Evolutionary conservation across 1,140 invertebrate species (phyloP), one percentile per base, ranked within the genome.

Genomic region (Limonius californicus): DNA sequence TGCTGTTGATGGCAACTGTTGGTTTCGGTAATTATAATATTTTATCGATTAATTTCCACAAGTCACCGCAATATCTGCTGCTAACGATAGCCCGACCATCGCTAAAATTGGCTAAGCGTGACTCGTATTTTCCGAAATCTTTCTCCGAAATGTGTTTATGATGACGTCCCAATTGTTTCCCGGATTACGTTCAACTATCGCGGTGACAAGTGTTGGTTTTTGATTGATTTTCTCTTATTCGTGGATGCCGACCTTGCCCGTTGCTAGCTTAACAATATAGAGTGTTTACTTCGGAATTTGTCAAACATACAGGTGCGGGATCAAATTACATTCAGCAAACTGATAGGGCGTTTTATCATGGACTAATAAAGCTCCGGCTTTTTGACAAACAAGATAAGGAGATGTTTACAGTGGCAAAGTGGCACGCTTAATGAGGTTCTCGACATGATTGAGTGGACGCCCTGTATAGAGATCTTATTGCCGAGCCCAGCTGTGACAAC

Each of bases 1-100:
- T 54, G 60, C 54, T 43, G 30, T 27, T 61, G 68, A 61, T 65
- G 61, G 61, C 72, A 72, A 72, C 68, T 74, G 71, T 71, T 74
- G 53, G 53, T 32, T 32, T 63, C 70, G 66, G 70, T 63, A 75
- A 72, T 75, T 75, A 74, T 68, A 75, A 75, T 75, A 75, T 74
- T 74, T 75, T 70, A 67, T 70, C 74, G 74, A 75, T 75, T 74
- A 74, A 73, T 75, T 72, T 70, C 66, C 70, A 70, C 71, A 71
- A 72, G 70, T 75, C 73, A 68, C 70, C 69, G 66, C 71, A 72
- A 74, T 75, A 75, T 75, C 69, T 68, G 66, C 67, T 70, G 70
- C 69, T 75, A 75, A 74, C 71, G 74, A 74, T 70, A 65, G 70
- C 68, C 61, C 66, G 64, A 63, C 63, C 71, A 68, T 71, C 68